Base-by-base conservation (phyloP, 2,888 invertebrate species). In the Heliconius ethilla region DNA sequence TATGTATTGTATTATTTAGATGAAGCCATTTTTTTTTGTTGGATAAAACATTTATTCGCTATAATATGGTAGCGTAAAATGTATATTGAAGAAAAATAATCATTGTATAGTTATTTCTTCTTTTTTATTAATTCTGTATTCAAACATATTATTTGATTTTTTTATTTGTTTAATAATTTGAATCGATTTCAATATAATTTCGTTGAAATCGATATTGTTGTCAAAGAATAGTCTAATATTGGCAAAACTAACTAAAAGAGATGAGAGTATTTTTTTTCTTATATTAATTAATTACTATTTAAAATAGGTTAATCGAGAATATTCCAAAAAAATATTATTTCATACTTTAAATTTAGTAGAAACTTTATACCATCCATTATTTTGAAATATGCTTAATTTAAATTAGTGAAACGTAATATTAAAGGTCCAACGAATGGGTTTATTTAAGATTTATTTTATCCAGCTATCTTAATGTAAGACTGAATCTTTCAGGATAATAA, bases 391-490 rank as follows among this genome's bases (percentile, higher is more conserved):
- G 80, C 55, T 76, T 76, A 73, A 74, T 78, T 70, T 76, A 76
- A 66, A 75, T 72, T 80, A 85, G 84, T 82, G 82, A 75, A 81
- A 84, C 84, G 83, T 86, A 83, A 86, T 85, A 81, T 85, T 86
- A 79, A 87, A 85, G 87, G 86, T 88, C 87, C 88, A 90, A 88
- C 87, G 89, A 89, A 89, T 83, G 85, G 85, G 85, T 72, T 72
- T 83, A 80, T 79, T 77, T 85, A 81, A 81, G 77, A 65, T 82
- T 83, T 82, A 79, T 72, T 86, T 87, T 85, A 84, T 85, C 85
- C 85, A 86, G 84, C 83, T 87, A 85, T 87, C 85, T 86, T 87
- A 84, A 87, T 84, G 86, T 89, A 92, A 92, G 92, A 92, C 92
- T 92, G 92, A 92, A 85, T 86, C 85, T 84, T 87, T 87, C 85